These are phyloP conservation scores for Luffia ferchaultella DNA, from an alignment of 2,888 invertebrate species.

Conservation along the genomic window DNA sequence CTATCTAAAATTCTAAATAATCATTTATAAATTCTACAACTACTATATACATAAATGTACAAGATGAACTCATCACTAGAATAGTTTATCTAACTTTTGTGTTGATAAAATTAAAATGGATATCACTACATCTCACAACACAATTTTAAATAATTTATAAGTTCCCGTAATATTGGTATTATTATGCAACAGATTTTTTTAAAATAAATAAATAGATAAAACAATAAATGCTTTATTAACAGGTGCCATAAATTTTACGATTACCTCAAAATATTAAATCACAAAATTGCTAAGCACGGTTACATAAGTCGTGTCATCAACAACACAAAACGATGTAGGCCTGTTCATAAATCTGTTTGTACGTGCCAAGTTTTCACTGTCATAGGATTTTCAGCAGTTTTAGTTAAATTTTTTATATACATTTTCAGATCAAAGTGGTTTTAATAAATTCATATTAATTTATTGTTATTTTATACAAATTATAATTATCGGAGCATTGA, in stretches of 20 bases:
- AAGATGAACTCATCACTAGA: conserved; percentile 21
- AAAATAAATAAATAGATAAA: conserved; percentile 14
- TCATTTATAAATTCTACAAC: conserved; percentile 35
- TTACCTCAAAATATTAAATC: conserved; percentile 9
- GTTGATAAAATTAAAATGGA: neutral
- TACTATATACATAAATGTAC: conserved; percentile 60
- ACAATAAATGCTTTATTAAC: conserved; percentile 38
- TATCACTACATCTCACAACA: neutral
- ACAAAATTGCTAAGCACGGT: neutral
- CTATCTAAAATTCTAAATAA: conserved; percentile 31
- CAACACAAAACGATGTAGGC: neutral
- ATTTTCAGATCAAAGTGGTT: no score
- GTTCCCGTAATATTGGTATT: neutral
- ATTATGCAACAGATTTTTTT: conserved; percentile 6
- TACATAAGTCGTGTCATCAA: neutral
- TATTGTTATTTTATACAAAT: no score
- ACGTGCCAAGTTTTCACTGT: no score
- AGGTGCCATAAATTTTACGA: conserved; percentile 32
- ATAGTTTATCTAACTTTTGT: neutral
- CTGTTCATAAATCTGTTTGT: no score
- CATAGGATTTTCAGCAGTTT: no score
- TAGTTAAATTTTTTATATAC: no score
- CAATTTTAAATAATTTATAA: neutral
- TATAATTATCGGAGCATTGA: neutral
- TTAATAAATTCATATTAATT: no score